Conservation (phyloP, 2,113 vertebrate species). For the Lepidothrix coronata region DNA sequence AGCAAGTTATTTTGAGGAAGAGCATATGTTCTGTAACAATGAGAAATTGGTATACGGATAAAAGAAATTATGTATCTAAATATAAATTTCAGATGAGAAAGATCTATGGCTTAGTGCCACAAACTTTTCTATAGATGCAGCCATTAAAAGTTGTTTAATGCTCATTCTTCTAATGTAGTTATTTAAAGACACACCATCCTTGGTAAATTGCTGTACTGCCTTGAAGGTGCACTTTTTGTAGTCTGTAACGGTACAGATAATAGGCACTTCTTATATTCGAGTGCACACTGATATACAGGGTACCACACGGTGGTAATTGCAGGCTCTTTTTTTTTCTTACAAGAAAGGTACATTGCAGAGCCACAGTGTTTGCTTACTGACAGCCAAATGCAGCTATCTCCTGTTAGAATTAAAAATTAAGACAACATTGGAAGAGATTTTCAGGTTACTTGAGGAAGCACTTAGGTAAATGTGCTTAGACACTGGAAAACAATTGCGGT, state of each 20-base stretch:
- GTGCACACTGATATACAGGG: neutral
- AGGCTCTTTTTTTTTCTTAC: neutral
- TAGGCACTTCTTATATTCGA: neutral
- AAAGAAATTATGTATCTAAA: conserved; percentile 65
- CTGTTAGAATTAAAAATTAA: neutral
- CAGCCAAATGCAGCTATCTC: neutral
- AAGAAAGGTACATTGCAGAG: neutral
- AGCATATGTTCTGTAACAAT: conserved; percentile 78
- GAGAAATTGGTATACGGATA: conserved; percentile 68
- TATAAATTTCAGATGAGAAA: conserved; percentile 50
- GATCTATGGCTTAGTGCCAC: neutral
- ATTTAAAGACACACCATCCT: neutral
- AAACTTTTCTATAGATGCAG: neutral
- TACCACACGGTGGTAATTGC: neutral
- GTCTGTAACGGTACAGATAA: neutral
- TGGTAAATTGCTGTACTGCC: neutral
- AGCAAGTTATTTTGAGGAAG: conserved; percentile 79
- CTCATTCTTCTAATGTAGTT: neutral
- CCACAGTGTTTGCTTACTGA: neutral
- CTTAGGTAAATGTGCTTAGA: neutral
- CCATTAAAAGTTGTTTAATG: conserved; percentile 19
- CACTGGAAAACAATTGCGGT: neutral
- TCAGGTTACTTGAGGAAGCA: neutral
- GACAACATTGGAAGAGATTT: neutral
- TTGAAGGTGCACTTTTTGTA: neutral